Evolutionary conservation across 2,797 vertebrate genomes (phyloP), one percentile per base, ranked within the genome.

Genomic region (Enteromius anoplus): DNA sequence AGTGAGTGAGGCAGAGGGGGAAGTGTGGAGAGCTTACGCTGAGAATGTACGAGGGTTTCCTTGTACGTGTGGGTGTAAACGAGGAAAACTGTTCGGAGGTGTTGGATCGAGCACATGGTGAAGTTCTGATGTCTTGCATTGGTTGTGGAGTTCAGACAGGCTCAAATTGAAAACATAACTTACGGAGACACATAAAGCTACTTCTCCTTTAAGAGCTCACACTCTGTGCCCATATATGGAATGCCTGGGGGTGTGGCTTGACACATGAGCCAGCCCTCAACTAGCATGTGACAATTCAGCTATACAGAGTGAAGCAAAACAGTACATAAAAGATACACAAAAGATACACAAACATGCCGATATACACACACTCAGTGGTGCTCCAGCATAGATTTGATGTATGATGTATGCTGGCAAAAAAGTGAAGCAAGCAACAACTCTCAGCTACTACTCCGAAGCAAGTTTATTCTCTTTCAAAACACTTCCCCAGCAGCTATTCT

Each of bases 161-260:
- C 2, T 75, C 15, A 75, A 75, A 75, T 60, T 76, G 23, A 45
- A 77, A 77, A 62, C 75, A 75, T 21, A 32, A 34, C 47, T 68
- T 55, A 34, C 2, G 6, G 53, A 62, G 51, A 80, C 10, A 37
- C n/a, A 69, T 29, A 53, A 37, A 47, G 40, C 66, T 23, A 40
- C 87, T 90, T 87, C 83, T 71, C 83, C 91, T 93, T 93, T 92
- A 92, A 93, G 89, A 88, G 68, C 45, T 70, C 51, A 81, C 45
- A 23, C 49, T 83, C 80, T 75, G 51, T 73, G 69, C 86, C 93
- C 89, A 87, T 92, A 91, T 91, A 86, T 88, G 90, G 88, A 0
- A 2, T 26, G 53, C 71, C 85, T 47, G 51, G 73, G 93, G 91
- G 37, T 83, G 88, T 91, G 88, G 86, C 42, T 86, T 70, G 8